Percentiles rank a stretch among this genome's conserved stretches.
Evolutionary conservation across 1,140 invertebrate species (phyloP).

Genomic region (Lamellibrachia luymesi): DNA sequence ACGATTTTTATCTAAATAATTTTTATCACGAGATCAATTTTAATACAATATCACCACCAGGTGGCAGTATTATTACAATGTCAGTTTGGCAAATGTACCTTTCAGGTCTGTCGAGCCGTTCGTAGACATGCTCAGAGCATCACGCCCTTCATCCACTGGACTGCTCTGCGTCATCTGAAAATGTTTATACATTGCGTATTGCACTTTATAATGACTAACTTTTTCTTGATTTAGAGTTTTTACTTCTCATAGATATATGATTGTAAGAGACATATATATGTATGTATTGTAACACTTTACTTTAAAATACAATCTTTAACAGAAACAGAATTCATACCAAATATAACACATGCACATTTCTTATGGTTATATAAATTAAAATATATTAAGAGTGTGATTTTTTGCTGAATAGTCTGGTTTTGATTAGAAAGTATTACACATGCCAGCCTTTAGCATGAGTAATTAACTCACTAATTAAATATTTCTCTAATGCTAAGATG

Average conservation of each 20-base stretch:
- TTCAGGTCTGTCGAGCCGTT: background rate
- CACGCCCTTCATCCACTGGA: slow-evolving; percentile 10
- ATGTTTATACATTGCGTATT: background rate
- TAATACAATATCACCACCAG: background rate
- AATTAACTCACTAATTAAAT: background rate
- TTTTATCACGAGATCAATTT: background rate
- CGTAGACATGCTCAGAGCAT: slow-evolving; percentile 13
- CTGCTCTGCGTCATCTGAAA: slow-evolving; percentile 22
- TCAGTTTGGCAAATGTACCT: background rate
- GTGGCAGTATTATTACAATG: background rate
- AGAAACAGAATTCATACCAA: too few species aligned
- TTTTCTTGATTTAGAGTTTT: too few species aligned
- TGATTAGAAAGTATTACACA: too few species aligned
- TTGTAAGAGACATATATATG: too few species aligned
- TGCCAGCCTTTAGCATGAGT: background rate
- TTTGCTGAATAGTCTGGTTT: too few species aligned
- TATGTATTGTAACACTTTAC: too few species aligned
- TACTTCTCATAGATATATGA: too few species aligned
- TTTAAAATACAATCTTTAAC: too few species aligned
- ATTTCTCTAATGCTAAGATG: background rate
- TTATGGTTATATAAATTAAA: too few species aligned
- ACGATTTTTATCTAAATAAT: background rate
- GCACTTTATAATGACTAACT: background rate
- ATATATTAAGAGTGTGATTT: too few species aligned
- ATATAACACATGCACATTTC: too few species aligned